These are phyloP conservation scores for Leucoraja ocellata DNA, from an alignment of 2,797 vertebrate species.

Conservation along the genomic window DNA sequence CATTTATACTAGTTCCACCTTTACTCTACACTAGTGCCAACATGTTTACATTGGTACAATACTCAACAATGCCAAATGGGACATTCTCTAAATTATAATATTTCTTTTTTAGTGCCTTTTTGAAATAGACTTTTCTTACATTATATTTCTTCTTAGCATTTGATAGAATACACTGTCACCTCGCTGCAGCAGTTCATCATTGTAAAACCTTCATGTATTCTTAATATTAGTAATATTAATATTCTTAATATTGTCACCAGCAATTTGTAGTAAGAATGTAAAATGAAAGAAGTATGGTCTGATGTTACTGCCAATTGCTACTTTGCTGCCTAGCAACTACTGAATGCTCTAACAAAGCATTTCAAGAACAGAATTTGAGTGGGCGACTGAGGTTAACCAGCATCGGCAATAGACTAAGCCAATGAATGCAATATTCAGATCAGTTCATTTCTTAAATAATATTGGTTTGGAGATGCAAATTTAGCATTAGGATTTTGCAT, in stretches of 20 bases:
- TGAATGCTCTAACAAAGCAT: conserved; percentile 3
- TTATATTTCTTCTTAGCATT: not conserved
- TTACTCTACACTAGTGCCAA: too few species aligned
- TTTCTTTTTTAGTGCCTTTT: not conserved
- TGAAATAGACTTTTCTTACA: not conserved
- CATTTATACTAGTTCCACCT: too few species aligned
- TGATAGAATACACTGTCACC: not conserved
- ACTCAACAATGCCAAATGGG: not conserved
- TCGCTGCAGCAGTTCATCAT: not conserved
- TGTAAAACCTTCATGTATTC: not conserved
- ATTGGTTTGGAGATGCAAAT: not conserved
- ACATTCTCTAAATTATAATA: not conserved
- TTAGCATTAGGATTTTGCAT: not conserved
- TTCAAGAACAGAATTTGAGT: conserved; percentile 7
- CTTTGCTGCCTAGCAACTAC: conserved; percentile 25
- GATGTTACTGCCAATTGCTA: conserved; percentile 9
- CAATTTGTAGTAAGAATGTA: not conserved
- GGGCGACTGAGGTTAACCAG: not conserved
- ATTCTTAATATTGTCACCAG: not conserved
- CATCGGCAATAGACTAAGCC: not conserved
- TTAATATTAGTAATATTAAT: not conserved
- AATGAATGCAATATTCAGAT: conserved; percentile 15
- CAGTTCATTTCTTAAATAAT: not conserved
- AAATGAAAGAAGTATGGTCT: not conserved
- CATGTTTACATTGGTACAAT: not conserved